Conservation (phyloP, 2,888 invertebrate genomes). For the Arge pagana region DNA sequence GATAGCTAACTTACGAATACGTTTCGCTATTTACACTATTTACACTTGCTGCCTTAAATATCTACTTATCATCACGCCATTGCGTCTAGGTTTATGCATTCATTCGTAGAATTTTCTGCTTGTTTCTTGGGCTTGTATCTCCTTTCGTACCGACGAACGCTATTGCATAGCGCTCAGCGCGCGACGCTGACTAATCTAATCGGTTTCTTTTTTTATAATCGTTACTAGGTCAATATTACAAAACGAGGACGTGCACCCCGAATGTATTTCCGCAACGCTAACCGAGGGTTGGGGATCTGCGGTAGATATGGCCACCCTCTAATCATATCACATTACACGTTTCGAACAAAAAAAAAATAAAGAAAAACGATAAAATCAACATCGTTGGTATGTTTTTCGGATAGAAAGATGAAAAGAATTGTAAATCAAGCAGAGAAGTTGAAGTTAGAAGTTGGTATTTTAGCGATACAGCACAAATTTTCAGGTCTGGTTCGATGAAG, state of each 20-base stretch:
- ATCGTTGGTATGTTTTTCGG: too few relatives aligned
- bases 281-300: too few relatives aligned
- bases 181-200: too few relatives aligned
- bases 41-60: conserved; percentile 40
- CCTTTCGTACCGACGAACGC: too few relatives aligned
- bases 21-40: conserved; percentile 45
- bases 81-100: not conserved
- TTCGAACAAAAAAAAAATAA: conserved; percentile 5
- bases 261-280: conserved; percentile 6
- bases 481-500: too few relatives aligned
- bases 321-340: conserved; percentile 20
- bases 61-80: not conserved
- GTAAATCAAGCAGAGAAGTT: too few relatives aligned
- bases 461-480: too few relatives aligned
- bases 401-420: too few relatives aligned
- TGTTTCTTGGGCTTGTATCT: conserved; percentile 23
- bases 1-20: conserved; percentile 46
- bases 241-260: conserved; percentile 14
- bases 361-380: not conserved
- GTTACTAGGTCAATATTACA: conserved; percentile 7
- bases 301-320: conserved; percentile 28
- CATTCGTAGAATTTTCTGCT: conserved; percentile 17
- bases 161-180: too few relatives aligned
- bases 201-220: too few relatives aligned
- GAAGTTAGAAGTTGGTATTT: too few relatives aligned